These are phyloP conservation scores for Apostichopus leukothele DNA, from an alignment of 53 echinoderm and acorn worm species.

Conservation along the genomic window DNA sequence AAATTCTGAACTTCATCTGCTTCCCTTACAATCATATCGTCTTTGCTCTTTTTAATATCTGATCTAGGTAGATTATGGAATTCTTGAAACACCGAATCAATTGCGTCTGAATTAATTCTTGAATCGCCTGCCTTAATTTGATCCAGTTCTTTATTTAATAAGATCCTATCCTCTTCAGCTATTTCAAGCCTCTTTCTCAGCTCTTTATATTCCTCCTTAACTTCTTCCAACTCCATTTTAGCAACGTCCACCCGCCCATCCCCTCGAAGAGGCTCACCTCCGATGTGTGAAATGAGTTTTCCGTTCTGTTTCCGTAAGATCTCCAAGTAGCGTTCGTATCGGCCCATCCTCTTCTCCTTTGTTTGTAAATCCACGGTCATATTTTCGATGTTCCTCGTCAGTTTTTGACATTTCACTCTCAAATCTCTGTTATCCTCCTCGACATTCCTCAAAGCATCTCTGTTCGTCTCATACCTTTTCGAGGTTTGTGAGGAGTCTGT, in stretches of 20 bases:
- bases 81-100: constrained; percentile 1
- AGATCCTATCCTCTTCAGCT: constrained; percentile 62
- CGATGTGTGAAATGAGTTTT: constrained; percentile 27
- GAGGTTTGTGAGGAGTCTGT: neutral
- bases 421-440: constrained; percentile 14
- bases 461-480: constrained; percentile 28
- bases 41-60: neutral
- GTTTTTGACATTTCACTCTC: constrained; percentile 6
- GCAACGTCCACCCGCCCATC: constrained; percentile 2
- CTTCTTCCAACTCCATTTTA: constrained; percentile 20
- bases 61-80: neutral
- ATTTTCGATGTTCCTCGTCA: neutral
- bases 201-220: constrained; percentile 35
- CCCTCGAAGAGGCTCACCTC: neutral
- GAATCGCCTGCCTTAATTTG: constrained; percentile 50
- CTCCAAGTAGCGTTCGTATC: constrained; percentile 31
- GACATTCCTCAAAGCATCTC: neutral
- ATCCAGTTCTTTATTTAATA: constrained; percentile 58
- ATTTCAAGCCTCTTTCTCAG: constrained; percentile 48
- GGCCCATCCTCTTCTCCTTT: constrained; percentile 5
- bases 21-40: neutral
- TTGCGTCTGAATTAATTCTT: constrained; percentile 7
- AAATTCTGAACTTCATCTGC: too few species aligned
- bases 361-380: constrained; percentile 15
- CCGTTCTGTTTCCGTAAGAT: constrained; percentile 27